phyloP scores from a whole-genome alignment of 92 coral and sea anemone species.

The Zoanthus solanderi region DNA sequence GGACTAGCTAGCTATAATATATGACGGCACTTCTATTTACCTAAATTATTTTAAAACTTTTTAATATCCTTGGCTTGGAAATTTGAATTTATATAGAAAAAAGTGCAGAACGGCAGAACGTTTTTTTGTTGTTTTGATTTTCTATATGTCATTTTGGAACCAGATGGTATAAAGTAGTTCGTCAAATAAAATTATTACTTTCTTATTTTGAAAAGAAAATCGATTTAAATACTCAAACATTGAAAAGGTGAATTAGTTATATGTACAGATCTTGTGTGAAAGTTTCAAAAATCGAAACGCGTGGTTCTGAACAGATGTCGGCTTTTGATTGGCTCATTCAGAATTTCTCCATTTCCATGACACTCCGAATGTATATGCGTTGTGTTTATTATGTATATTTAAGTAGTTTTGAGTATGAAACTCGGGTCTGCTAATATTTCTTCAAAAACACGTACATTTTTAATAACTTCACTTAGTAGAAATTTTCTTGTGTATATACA shows the following conservation, averaged over 20 bases:
- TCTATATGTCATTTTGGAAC: background rate
- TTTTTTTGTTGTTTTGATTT: background rate
- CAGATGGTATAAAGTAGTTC: constrained; percentile 16
- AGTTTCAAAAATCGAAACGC: background rate
- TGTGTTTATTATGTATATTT: background rate
- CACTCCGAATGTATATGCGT: background rate
- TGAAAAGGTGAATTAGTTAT: background rate
- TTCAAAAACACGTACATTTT: no score
- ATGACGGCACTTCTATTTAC: no score
- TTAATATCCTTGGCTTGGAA: no score
- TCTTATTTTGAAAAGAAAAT: background rate
- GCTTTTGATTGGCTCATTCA: constrained; percentile 57
- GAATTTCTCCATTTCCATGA: constrained; percentile 45
- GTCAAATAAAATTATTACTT: background rate
- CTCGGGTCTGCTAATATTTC: no score
- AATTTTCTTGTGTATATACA: no score
- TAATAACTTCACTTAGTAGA: no score
- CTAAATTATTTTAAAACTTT: no score
- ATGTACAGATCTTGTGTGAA: background rate
- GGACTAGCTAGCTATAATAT: no score
- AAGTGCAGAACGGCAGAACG: background rate
- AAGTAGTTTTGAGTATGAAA: no score
- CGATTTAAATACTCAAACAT: constrained; percentile 13
- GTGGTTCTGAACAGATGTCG: constrained; percentile 59
- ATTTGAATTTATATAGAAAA: background rate